Evolutionary conservation across 2,797 vertebrate species (phyloP), one percentile per base, ranked within the genome.

Genomic region (Enteromius unitaeniatus): DNA sequence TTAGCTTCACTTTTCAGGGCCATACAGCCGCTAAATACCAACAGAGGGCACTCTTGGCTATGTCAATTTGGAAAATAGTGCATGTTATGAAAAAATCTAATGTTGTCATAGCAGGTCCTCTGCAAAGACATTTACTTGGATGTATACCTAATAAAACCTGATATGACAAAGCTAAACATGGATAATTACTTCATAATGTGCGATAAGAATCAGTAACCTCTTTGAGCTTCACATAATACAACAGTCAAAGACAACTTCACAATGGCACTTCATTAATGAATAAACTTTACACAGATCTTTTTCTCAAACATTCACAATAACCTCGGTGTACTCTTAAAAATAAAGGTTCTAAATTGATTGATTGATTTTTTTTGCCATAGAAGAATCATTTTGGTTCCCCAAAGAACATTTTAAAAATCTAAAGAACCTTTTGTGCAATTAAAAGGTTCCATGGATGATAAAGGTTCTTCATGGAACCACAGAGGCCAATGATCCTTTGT

Each of bases 211-310:
- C 26, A 34, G 40, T n/a, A 68, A 49, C 21, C 53, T 70, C 28
- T 88, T 94, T 93, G 92, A 92, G 91, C 92, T 76, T 92, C 90
- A 93, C 91, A 82, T 88, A 90, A 93, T 91, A 87, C 86, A 81
- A 76, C 40, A 70, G 47, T 68, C 23, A 76, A 67, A 55, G 64
- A 78, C 74, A 86, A 86, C 87, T 86, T 94, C 91, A 90, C 91
- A 85, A 91, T 93, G 90, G 91, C 93, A 95, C 93, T 93, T 93
- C 92, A 91, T 89, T 89, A 92, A 90, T 84, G 90, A 91, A 88
- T 51, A 42, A 91, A 94, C 93, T 84, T 95, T 86, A 94, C 88
- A 91, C 88, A 85, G 90, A 90, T 91, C 87, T 42, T 68, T 93
- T 86, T 70, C 79, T 89, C 73, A 83, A 89, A 94, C 92, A 93